Base-by-base conservation (phyloP, 2,113 vertebrate genomes). In the Todiramphus saurophagus region DNA sequence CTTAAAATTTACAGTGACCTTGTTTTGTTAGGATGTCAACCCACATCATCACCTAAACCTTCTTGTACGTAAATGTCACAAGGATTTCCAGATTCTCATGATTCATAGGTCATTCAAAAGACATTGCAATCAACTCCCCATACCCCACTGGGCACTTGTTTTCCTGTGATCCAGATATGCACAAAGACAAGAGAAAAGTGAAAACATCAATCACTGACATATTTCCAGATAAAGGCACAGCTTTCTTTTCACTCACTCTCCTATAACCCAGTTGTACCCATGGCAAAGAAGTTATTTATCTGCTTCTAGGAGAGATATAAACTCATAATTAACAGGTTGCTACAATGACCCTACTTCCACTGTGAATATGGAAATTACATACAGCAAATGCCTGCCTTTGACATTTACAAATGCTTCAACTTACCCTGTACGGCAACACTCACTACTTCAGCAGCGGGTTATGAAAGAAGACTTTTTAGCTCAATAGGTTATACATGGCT, bases 371-470 rank as follows among this genome's bases (percentile, higher is more conserved):
- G 73, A 93, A 92, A 74, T 55, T 35, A 19, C 41, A 73, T 9
- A 35, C 41, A 87, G 77, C 63, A 92, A 87, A 79, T 23, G 62
- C 66, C 72, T 58, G 25, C 31, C 64, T 83, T 31, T 64, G 44
- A 89, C 83, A 91, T 93, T 97, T 95, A 68, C 53, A 95, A 89
- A 94, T 76, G 86, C 83, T 89, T 82, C 69, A 58, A 64, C 53
- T 79, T 89, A 63, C 63, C 37, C 46, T 7, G 17, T 66, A 92
- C 13, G 44, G 48, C 39, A 94, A 79, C 77, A 93, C 81, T 64
- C 74, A n/a, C 70, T 81, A 84, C 33, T 93, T 76, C 84, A 93
- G 84, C 87, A 79, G 0, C 63, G 43, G 30, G 56, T 70, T 90
- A 92, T 30, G 41, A 89, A 91, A 76, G 24, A 70, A 64, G 66